Conservation (phyloP, 2,797 vertebrate genomes). For the Ateles fusciceps region DNA sequence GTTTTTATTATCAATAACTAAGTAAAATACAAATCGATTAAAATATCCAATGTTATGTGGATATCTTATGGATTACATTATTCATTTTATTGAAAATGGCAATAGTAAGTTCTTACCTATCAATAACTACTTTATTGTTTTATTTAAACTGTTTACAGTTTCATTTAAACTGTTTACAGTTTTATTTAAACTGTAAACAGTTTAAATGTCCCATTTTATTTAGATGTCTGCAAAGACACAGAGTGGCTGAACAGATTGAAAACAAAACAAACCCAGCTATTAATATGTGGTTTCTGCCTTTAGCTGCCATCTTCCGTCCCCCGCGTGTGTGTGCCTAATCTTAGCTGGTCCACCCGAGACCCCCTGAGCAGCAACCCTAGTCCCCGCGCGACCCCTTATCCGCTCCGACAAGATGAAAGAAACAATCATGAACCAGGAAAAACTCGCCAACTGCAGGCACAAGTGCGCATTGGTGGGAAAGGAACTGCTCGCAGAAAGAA, state of each 20-base stretch:
- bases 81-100: not conserved
- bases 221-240: not conserved
- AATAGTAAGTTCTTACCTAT: not conserved
- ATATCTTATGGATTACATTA: not conserved
- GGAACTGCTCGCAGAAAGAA: too few species aligned
- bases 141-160: too few species aligned
- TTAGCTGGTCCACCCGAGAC: too few species aligned
- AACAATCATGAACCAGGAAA: too few species aligned
- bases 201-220: not conserved
- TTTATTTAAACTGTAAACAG: not conserved
- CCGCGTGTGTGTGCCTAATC: too few species aligned
- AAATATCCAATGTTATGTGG: not conserved
- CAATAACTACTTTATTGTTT: not conserved
- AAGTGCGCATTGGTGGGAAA: too few species aligned
- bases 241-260: not conserved
- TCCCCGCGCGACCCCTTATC: too few species aligned
- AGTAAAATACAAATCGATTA: not conserved
- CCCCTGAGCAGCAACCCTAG: too few species aligned
- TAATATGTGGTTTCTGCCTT: not conserved
- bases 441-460: too few species aligned
- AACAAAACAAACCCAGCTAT: not conserved
- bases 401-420: too few species aligned
- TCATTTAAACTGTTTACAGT: too few species aligned
- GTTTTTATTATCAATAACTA: not conserved
- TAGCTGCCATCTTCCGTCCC: too few species aligned